These are phyloP conservation scores for Leptopilina syphax DNA, from an alignment of 2,888 invertebrate species.

Conservation along the genomic window DNA sequence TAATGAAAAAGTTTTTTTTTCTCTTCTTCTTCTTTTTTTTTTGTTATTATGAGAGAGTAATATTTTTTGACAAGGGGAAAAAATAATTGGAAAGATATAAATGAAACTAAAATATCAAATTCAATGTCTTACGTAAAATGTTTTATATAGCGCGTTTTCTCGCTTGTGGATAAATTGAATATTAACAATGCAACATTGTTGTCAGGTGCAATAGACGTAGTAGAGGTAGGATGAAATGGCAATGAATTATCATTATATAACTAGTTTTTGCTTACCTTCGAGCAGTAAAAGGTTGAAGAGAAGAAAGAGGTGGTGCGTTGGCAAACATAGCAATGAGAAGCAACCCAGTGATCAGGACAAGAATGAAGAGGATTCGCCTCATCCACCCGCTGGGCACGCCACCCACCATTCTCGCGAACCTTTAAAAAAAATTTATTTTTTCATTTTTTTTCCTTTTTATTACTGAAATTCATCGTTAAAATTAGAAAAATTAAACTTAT, in stretches of 20 bases:
- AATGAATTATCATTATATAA: conserved; percentile 21
- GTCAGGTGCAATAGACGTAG: not conserved
- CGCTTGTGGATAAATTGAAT: conserved; percentile 2
- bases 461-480: not conserved
- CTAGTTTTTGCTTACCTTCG: conserved; percentile 68
- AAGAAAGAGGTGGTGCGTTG: conserved; percentile 73
- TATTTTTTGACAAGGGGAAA: not conserved
- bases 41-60: not conserved
- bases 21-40: not conserved
- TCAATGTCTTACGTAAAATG: not conserved
- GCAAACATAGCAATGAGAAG: conserved; percentile 78
- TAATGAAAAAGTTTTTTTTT: too few relatives aligned
- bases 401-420: conserved; percentile 75
- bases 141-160: not conserved
- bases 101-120: not conserved
- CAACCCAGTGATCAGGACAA: conserved; percentile 77
- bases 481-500: too few relatives aligned
- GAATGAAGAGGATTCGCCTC: conserved; percentile 79
- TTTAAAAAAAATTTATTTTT: conserved; percentile 47
- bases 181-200: conserved; percentile 24
- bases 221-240: conserved; percentile 18
- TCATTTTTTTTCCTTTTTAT: not conserved
- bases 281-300: conserved; percentile 72
- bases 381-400: conserved; percentile 79
- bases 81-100: not conserved